Conservation (phyloP, 2,888 invertebrate species). For the Parelbella ahira region DNA sequence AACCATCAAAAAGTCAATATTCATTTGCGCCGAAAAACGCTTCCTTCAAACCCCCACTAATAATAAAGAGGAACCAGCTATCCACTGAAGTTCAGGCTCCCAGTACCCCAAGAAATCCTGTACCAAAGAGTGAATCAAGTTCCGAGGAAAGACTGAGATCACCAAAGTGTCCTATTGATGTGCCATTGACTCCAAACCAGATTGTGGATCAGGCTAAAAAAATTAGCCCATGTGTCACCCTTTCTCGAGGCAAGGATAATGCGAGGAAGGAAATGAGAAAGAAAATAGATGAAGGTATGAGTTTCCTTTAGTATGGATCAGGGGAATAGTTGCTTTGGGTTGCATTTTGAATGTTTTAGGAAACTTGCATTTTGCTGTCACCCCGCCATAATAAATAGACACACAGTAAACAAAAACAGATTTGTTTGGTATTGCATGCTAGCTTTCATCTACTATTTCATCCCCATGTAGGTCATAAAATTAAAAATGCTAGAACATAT, state of each 20-base stretch:
- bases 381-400: too few relatives aligned
- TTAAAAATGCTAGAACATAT: too few relatives aligned
- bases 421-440: too few relatives aligned
- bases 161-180: conserved; percentile 42
- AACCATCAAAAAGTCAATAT: conserved; percentile 23
- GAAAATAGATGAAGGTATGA: conserved; percentile 62
- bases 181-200: conserved; percentile 49
- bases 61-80: conserved; percentile 41
- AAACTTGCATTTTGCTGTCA: too few relatives aligned
- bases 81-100: conserved; percentile 36
- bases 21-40: conserved; percentile 80
- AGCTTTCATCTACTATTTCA: too few relatives aligned
- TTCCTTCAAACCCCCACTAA: conserved; percentile 69
- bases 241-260: conserved; percentile 81
- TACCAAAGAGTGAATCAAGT: conserved; percentile 61
- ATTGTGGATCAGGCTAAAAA: conserved; percentile 45
- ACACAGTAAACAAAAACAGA: too few relatives aligned
- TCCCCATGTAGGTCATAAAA: too few relatives aligned
- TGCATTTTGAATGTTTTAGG: too few relatives aligned
- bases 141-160: conserved; percentile 60
- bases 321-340: too few relatives aligned
- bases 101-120: conserved; percentile 42
- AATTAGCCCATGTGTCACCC: conserved; percentile 75
- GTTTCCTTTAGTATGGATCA: too few relatives aligned
- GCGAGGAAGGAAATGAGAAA: conserved; percentile 78